These are phyloP conservation scores for Rhinolophus ferrumequinum DNA, from an alignment of 2,113 vertebrate species.

Conservation along the genomic window DNA sequence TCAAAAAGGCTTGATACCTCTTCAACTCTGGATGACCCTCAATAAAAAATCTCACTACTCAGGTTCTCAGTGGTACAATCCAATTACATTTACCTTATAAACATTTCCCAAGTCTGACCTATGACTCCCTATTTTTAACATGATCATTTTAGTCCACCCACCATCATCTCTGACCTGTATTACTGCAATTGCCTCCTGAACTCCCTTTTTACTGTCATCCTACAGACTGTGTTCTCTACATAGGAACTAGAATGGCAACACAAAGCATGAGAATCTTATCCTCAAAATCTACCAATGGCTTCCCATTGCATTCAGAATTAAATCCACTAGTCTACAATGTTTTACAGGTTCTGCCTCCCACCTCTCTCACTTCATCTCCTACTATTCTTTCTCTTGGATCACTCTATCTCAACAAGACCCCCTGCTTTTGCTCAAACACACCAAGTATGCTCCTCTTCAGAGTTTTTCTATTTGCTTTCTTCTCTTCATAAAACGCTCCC, in stretches of 20 bases:
- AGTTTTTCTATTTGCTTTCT: background rate
- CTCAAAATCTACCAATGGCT: background rate
- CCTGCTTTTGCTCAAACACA: background rate
- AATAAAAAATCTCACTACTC: background rate
- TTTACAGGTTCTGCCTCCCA: background rate
- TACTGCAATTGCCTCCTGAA: background rate
- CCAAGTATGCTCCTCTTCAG: background rate
- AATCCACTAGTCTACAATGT: background rate
- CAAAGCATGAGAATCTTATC: background rate
- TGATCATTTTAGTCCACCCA: background rate
- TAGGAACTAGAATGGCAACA: background rate
- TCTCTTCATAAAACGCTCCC: constrained; percentile 8
- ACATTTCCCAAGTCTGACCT: background rate
- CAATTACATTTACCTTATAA: background rate
- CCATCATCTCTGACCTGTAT: background rate
- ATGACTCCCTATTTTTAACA: background rate
- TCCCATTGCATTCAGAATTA: background rate
- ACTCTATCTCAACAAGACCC: background rate
- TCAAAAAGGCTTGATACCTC: background rate
- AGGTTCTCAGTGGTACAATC: background rate
- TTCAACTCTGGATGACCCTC: background rate
- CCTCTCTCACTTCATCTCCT: background rate
- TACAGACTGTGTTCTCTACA: background rate
- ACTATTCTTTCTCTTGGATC: background rate
- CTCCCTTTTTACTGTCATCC: background rate